Evolutionary conservation across 2,113 vertebrate species (phyloP).

Genomic region (Prunella himalayana): DNA sequence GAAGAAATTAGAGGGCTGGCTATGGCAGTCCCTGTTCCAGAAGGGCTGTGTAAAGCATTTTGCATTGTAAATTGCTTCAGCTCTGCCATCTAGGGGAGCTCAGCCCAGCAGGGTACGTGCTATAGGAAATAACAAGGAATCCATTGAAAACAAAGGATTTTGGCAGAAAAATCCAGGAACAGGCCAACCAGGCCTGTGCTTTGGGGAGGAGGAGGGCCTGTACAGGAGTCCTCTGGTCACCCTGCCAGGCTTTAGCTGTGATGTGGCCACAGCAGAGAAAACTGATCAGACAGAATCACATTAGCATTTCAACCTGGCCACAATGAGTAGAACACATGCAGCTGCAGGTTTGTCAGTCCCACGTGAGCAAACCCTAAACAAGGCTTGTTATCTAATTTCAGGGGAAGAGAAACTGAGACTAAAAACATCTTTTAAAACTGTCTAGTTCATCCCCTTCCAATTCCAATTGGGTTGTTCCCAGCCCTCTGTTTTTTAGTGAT

Average conservation of each 20-base stretch:
- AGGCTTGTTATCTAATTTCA: neutral
- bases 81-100: slow-evolving; percentile 44
- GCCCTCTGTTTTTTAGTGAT: slow-evolving; percentile 1
- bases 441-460: neutral
- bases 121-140: neutral
- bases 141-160: neutral
- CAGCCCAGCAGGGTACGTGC: neutral
- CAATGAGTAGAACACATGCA: neutral
- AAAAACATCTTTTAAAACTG: neutral
- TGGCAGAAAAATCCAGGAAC: neutral
- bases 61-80: slow-evolving; percentile 25
- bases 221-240: neutral
- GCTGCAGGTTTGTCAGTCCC: slow-evolving; percentile 23
- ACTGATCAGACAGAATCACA: neutral
- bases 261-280: neutral
- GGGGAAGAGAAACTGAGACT: slow-evolving; percentile 6
- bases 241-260: neutral
- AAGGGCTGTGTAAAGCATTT: neutral
- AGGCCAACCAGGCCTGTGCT: neutral
- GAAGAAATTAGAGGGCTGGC: neutral
- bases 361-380: neutral
- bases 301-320: slow-evolving; percentile 31
- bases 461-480: neutral
- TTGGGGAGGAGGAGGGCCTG: neutral
- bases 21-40: neutral